Conservation (phyloP, 2,797 vertebrate species). For the Sebastes flavidus region DNA sequence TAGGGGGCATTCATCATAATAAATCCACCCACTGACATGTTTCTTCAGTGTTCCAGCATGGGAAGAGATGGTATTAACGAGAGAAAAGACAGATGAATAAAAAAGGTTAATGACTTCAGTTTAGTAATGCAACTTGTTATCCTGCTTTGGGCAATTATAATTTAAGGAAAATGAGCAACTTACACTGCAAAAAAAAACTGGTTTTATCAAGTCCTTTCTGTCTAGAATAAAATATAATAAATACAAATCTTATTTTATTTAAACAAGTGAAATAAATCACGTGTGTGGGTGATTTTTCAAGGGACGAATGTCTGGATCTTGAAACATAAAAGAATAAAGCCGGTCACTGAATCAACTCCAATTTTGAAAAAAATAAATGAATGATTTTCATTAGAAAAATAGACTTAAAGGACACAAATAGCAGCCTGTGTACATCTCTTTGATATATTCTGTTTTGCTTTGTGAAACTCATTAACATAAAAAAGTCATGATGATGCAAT, state of each 20-base stretch:
- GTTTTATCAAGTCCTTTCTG: not conserved
- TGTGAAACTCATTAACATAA: not conserved
- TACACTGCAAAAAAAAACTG: not conserved
- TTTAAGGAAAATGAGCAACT: not conserved
- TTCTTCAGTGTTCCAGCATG: slow-evolving; percentile 40
- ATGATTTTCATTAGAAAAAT: not conserved
- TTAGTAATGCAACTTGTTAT: slow-evolving; percentile 1
- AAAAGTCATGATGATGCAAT: not conserved
- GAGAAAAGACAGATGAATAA: slow-evolving; percentile 15
- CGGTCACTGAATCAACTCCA: not conserved
- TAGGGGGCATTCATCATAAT: slow-evolving; percentile 68
- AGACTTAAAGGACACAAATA: not conserved
- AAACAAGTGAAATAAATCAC: not conserved
- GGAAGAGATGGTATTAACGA: not conserved
- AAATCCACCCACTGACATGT: slow-evolving; percentile 65
- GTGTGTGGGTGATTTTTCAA: not conserved
- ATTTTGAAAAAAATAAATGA: not conserved
- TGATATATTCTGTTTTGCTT: not conserved
- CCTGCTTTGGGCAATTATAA: not conserved
- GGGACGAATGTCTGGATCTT: not conserved
- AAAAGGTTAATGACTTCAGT: slow-evolving; percentile 22
- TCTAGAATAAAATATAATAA: not conserved
- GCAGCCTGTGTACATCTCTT: not conserved
- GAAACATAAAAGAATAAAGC: not conserved
- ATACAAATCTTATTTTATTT: no score